These are phyloP conservation scores for Synergus itoensis DNA, from an alignment of 2,888 invertebrate genomes.

Conservation along the genomic window DNA sequence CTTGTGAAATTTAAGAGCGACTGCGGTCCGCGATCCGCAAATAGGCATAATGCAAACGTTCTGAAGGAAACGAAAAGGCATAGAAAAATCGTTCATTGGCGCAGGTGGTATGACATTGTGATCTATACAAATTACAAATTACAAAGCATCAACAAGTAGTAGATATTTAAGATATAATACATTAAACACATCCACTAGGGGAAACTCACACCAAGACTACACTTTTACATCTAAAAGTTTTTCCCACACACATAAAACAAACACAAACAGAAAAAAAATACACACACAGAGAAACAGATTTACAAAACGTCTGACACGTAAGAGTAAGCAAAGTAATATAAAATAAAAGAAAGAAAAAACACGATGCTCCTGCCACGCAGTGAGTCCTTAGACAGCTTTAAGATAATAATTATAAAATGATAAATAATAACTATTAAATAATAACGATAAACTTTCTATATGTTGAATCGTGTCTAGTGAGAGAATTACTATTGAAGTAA, in stretches of 20 bases:
- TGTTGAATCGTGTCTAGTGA: conserved; percentile 77
- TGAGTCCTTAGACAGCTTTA: conserved; percentile 76
- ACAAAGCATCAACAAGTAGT: conserved; percentile 75
- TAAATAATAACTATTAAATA: conserved; percentile 76
- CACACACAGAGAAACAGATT: conserved; percentile 47
- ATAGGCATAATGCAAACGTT: conserved; percentile 39
- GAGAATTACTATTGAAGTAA: conserved; percentile 73
- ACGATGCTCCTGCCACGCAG: conserved; percentile 75
- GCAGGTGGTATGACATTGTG: conserved; percentile 75
- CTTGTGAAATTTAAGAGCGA: conserved; percentile 15
- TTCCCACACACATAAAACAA: conserved; percentile 42
- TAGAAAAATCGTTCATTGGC: conserved; percentile 68
- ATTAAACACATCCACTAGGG: conserved; percentile 51
- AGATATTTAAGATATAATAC: conserved; percentile 71
- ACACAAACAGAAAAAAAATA: conserved; percentile 41
- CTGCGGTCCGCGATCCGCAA: background rate
- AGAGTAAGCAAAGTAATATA: conserved; percentile 64
- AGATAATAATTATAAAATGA: conserved; percentile 75
- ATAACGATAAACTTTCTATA: conserved; percentile 77
- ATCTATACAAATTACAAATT: conserved; percentile 74
- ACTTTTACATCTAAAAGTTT: conserved; percentile 43
- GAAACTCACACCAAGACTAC: conserved; percentile 48
- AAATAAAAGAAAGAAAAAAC: conserved; percentile 60
- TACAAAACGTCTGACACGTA: conserved; percentile 52
- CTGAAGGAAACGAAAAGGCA: conserved; percentile 64